phyloP scores from a whole-genome alignment of 1,140 invertebrate genomes.

The Hypsibius dujardini region DNA sequence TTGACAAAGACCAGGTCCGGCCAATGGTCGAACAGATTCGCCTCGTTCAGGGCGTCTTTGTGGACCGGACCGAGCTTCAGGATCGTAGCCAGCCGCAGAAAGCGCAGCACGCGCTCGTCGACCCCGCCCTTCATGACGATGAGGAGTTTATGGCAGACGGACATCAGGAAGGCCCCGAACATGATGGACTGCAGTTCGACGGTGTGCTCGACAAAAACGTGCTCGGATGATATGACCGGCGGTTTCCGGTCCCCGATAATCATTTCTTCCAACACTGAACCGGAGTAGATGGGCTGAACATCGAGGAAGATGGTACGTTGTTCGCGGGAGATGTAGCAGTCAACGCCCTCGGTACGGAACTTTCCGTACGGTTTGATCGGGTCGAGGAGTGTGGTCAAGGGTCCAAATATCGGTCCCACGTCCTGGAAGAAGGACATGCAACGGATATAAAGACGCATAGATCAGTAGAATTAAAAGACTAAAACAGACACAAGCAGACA shows the following conservation, averaged over 20 bases:
- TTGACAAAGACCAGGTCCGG: conserved; percentile 13
- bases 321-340: conserved; percentile 2
- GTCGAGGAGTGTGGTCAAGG: neutral
- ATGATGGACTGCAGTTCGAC: conserved; percentile 15
- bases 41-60: conserved; percentile 6
- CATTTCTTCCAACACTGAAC: conserved; percentile 6
- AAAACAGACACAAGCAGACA: neutral
- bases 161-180: conserved; percentile 7
- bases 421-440: neutral
- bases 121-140: neutral
- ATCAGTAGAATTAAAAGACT: neutral
- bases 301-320: conserved; percentile 13
- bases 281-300: conserved; percentile 1
- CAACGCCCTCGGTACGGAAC: neutral
- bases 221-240: neutral
- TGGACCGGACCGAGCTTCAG: conserved; percentile 9
- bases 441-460: neutral
- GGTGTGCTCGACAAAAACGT: conserved; percentile 14
- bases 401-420: neutral
- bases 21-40: conserved; percentile 15
- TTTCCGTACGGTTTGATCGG: neutral
- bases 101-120: neutral
- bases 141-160: conserved; percentile 2
- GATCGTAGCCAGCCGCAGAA: neutral
- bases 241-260: conserved; percentile 14